Conservation (phyloP, 2,113 vertebrate species). For the Taxidea taxus region DNA sequence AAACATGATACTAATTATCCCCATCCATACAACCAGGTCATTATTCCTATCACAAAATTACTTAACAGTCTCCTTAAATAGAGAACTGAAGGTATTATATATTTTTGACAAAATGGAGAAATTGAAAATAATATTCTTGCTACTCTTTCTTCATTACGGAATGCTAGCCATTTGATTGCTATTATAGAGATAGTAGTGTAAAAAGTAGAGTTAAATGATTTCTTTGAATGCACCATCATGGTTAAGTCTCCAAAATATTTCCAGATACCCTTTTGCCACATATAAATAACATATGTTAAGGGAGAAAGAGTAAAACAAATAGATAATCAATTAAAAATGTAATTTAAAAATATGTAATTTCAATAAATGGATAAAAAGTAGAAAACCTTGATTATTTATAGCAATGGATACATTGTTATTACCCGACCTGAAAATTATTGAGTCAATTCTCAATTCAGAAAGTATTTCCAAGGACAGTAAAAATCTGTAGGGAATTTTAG, state of each 20-base stretch:
- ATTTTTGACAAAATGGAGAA: background rate
- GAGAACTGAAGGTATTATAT: background rate
- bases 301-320: background rate
- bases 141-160: background rate
- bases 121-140: background rate
- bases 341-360: background rate
- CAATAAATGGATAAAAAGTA: background rate
- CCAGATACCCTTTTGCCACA: background rate
- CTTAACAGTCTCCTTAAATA: background rate
- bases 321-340: background rate
- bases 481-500: background rate
- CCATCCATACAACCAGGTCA: background rate
- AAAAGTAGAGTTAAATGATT: background rate
- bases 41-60: background rate
- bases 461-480: background rate
- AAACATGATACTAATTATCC: background rate
- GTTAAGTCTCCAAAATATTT: background rate
- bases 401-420: background rate
- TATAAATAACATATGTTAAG: background rate
- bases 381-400: background rate
- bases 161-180: background rate
- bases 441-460: background rate
- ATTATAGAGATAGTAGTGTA: background rate
- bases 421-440: background rate
- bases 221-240: background rate